These are phyloP conservation scores for Anoura caudifer DNA, from an alignment of 2,113 vertebrate genomes.

Conservation along the genomic window DNA sequence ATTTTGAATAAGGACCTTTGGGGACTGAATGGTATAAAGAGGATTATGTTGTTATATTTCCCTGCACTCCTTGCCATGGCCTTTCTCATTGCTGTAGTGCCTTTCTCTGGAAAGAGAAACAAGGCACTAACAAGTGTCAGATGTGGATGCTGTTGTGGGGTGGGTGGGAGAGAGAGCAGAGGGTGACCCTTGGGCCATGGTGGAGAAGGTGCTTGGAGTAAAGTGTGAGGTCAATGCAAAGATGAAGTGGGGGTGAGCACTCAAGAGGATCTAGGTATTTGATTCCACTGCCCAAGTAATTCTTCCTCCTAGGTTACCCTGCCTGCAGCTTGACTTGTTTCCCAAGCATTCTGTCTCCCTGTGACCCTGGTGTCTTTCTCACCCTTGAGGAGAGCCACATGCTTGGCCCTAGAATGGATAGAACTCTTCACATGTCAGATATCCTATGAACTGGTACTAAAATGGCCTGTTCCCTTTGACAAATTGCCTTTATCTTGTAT, in stretches of 20 bases:
- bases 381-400: background rate
- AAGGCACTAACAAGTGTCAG: background rate
- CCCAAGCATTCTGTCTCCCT: background rate
- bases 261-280: background rate
- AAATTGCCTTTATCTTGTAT: constrained; percentile 54
- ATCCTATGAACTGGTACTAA: background rate
- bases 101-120: background rate
- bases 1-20: constrained; percentile 72
- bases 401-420: background rate
- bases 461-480: constrained; percentile 61
- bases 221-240: background rate
- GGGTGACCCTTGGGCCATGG: background rate
- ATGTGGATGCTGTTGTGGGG: accelerated
- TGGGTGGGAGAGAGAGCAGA: background rate
- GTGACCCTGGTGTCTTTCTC: background rate
- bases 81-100: too few species aligned
- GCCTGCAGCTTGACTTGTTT: background rate
- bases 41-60: constrained; percentile 65
- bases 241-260: background rate
- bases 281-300: background rate
- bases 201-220: background rate
- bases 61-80: background rate
- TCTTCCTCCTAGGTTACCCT: background rate
- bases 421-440: background rate
- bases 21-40: constrained; percentile 66